Base-by-base conservation (phyloP, 35 echinoderm and acorn worm species). In the Lytechinus variegatus region DNA sequence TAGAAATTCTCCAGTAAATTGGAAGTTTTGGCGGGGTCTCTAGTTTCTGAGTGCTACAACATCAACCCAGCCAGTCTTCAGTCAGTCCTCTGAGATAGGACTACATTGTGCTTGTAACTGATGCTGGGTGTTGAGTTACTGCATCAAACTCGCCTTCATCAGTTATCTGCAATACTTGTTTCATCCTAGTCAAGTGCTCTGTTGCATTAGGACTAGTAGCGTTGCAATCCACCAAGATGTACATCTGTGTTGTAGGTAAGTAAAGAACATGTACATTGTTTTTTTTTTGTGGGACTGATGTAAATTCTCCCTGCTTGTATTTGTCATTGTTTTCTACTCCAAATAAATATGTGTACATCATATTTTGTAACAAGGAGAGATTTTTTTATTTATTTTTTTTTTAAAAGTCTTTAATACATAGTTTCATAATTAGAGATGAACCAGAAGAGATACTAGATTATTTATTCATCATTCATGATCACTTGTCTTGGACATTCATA, bases 211-310 rank as follows among this genome's bases (percentile, higher is more conserved):
- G 33, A 44, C 33, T 44, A 19, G 19, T 24, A 79, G 66, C 66
- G 0, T 58, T 11, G 56, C 9, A 79, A 24, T 4, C 3, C n/a
- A 4, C n/a, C 66, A 79, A 79, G 66, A 79, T 79, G 66, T 79
- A 79, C n/a, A 79, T 79, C 66, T 79, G 66, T 79, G 66, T 79
- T n/a, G 66, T 79, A 24, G 66, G 66, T 79, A 79, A 79, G 66
- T 79, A 79, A 79, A 79, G 19, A 79, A 79, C 66, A 79, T 19
- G 5, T 16, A 79, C 16, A 79, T 1, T 7, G 4, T 79, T 19
- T 79, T 16, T 71, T 4, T 24, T 19, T 71, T 71, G 14, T 71
- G 13, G 14, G 14, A 71, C 61, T 71, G 61, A n/a, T 79, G 66
- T 79, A 16, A 16, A 27, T 79, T 79, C 21, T 79, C 1, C 19